Evolutionary conservation across 1,140 invertebrate species (phyloP), one percentile per base, ranked within the genome.

Genomic region (Platorchestia sp.): DNA sequence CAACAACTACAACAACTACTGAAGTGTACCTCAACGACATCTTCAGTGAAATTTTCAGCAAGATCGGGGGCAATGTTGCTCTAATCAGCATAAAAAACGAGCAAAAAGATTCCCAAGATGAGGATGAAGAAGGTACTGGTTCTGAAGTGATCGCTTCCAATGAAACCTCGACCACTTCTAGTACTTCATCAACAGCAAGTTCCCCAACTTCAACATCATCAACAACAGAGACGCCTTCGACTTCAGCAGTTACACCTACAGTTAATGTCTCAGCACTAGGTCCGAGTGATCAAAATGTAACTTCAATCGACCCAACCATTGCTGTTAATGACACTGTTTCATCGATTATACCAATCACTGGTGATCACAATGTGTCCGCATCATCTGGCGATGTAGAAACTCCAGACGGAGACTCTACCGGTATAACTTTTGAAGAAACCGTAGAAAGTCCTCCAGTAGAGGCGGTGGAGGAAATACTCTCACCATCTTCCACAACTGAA

Each of bases 21-120:
- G 91, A 93, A 45, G 91, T 93, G 0, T 93, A 93, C 44, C 91
- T 45, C 19, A 93, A 93, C 91, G 91, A 44, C 91, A n/a, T 93
- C 36, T 93, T 93, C 40, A 45, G 45, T 93, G 45, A 93, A 93
- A 93, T 93, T 44, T 93, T 93, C 91, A 93, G 91, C 36, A 93
- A 93, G 45, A 45, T 93, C 36, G 91, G 91, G 14, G 91, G 45
- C 14, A 93, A 45, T 45, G 91, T 93, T 42, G 91, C 91, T n/a
- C 45, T 93, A 6, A 93, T 93, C 45, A 47, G 91, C n/a, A 93
- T 93, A 40, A 93, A 45, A 47, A 93, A 45, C 40, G 91, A 93
- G 40, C 87, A 89, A 42, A 89, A 44, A 42, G 45, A 93, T 45
- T 5, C 91, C 1, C 5, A 45, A 47, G 91, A 22, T 93, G 10